Evolutionary conservation across 2,113 vertebrate genomes (phyloP).

Genomic region (Oostethus manadensis): DNA sequence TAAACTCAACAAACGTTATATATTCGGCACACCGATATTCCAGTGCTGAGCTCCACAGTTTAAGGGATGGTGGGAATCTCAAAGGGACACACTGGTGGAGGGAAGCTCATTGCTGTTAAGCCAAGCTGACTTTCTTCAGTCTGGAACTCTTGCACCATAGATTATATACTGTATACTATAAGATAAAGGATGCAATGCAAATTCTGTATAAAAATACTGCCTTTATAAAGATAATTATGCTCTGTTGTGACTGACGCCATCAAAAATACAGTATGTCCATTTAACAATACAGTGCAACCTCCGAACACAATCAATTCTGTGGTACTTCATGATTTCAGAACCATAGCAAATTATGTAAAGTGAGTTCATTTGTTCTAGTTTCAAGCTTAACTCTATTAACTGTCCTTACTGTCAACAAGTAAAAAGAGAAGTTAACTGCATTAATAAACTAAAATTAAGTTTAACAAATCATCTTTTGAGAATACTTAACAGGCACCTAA

Average conservation of each 20-base stretch:
- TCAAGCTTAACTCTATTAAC: too few species aligned
- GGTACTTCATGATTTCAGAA: too few species aligned
- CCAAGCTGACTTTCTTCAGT: constrained; percentile 40
- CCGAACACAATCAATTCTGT: too few species aligned
- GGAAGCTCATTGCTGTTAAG: constrained; percentile 48
- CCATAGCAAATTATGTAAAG: too few species aligned
- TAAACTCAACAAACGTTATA: background rate
- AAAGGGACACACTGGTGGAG: constrained; percentile 40
- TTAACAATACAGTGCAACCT: background rate
- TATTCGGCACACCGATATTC: background rate
- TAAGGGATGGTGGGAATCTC: constrained; percentile 50
- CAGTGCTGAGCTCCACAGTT: constrained; percentile 36
- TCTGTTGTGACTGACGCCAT: background rate
- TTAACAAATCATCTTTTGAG: too few species aligned
- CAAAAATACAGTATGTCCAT: background rate
- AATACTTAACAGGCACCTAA: too few species aligned
- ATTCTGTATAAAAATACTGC: background rate
- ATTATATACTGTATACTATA: too few species aligned
- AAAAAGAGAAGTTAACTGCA: too few species aligned
- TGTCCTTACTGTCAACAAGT: too few species aligned
- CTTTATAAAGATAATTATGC: background rate
- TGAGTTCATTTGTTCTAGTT: too few species aligned
- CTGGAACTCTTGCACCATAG: background rate
- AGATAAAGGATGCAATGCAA: background rate
- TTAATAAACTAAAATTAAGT: too few species aligned